phyloP scores from a whole-genome alignment of 2,113 vertebrate species.

The chimpanzee (Pan troglodytes) region NHGRI_mPanTro3-v2.1_pri NC_072416.2:70797001-70797500 shows the following conservation, averaged over 20 bases:
- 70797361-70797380: constrained; percentile 43
- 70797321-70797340: background rate
- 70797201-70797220: background rate
- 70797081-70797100: too few species aligned
- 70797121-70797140: too few species aligned
- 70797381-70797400: constrained; percentile 55
- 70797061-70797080: too few species aligned
- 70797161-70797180: background rate
- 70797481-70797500: constrained; percentile 79
- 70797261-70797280: constrained; percentile 16
- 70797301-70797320: background rate
- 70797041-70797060: too few species aligned
- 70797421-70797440: constrained; percentile 75
- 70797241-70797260: background rate
- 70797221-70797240: background rate
- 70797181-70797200: constrained; percentile 19
- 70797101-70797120: too few species aligned
- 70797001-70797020: too few species aligned
- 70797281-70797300: constrained; percentile 26
- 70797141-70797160: too few species aligned
- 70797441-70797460: constrained; percentile 78
- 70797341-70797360: constrained; percentile 26
- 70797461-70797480: constrained; percentile 76
- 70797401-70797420: constrained; percentile 64
- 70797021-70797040: too few species aligned